Evolutionary conservation across 2,797 vertebrate species (phyloP), one percentile per base, ranked within the genome.

Genomic region (Sebastes minor): DNA sequence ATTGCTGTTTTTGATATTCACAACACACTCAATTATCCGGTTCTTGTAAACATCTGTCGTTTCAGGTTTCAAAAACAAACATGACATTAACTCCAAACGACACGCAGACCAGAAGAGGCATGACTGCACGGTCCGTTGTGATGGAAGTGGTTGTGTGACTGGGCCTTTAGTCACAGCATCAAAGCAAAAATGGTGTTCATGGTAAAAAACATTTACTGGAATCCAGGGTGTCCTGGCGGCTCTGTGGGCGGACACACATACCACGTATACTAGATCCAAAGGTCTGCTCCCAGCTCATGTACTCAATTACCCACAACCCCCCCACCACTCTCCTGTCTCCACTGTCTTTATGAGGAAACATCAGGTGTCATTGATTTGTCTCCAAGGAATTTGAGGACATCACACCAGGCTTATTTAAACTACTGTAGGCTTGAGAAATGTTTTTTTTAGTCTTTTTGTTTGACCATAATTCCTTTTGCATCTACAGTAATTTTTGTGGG

Each of bases 81-180:
- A 69, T 80, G 84, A 89, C 77, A 89, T 77, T 89, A 91, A 92
- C 76, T 59, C 67, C 49, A 60, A 81, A 42, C 32, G 91, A 90
- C 92, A 84, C 61, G 1, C 52, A 11, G 71, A 27, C 28, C 82
- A 74, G 80, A 63, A 49, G 32, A 83, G 42, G 53, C 80, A 74
- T 65, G 86, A 84, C 76, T 81, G 71, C 78, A 74, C 32, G 10
- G 71, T 69, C 64, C 4, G 76, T 9, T 73, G 83, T 13, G 81
- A 88, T 92, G 89, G 90, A 93, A 89, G 91, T 83, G 93, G 92
- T 90, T 57, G 73, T 82, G 86, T 91, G 91, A 93, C 80, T 42
- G 78, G 71, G 84, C 65, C n/a, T 28, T 94, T 86, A 93, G 88
- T 94, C 94, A 93, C 80, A 74, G 80, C 83, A 86, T 93, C 91